A percentile compares a stretch with the other conserved stretches of the same genome.
Conservation (phyloP, 2,888 invertebrate genomes). For the Clanis bilineata region DNA sequence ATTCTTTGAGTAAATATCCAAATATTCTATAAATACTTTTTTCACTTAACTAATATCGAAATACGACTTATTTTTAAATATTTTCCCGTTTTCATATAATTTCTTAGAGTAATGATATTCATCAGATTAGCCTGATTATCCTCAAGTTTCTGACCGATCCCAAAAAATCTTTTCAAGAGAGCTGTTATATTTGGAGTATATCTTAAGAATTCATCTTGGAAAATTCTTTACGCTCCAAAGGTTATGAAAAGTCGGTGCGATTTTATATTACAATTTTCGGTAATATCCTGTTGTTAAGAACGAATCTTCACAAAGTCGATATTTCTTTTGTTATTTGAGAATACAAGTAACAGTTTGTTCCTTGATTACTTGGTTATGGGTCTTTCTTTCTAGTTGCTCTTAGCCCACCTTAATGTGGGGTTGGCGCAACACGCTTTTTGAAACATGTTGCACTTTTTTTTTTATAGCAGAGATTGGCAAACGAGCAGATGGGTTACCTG, state of each 20-base stretch:
- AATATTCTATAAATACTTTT: too few relatives aligned
- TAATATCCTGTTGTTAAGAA: conserved; percentile 1
- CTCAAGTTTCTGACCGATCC: conserved; percentile 1
- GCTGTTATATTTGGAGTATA: not conserved
- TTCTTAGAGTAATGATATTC: not conserved
- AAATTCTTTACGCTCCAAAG: conserved; percentile 2
- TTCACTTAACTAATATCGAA: not conserved
- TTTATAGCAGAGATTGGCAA: too few relatives aligned
- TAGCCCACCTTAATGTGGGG: too few relatives aligned
- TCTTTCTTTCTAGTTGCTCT: not conserved
- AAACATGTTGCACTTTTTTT: too few relatives aligned
- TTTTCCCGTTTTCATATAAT: not conserved
- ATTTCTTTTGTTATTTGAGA: not conserved
- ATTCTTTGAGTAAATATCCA: too few relatives aligned
- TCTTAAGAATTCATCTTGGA: not conserved
- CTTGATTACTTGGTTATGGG: not conserved
- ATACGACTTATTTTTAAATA: not conserved
- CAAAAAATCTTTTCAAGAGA: not conserved
- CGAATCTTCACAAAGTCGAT: not conserved
- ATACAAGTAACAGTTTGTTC: not conserved
- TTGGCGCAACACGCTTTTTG: too few relatives aligned
- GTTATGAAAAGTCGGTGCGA: conserved; percentile 6
- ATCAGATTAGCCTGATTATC: not conserved
- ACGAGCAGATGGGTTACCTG: too few relatives aligned
- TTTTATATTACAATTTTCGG: conserved; percentile 6